Evolutionary conservation across 2,888 invertebrate species (phyloP), one percentile per base, ranked within the genome.

Genomic region (Tipula lateralis): DNA sequence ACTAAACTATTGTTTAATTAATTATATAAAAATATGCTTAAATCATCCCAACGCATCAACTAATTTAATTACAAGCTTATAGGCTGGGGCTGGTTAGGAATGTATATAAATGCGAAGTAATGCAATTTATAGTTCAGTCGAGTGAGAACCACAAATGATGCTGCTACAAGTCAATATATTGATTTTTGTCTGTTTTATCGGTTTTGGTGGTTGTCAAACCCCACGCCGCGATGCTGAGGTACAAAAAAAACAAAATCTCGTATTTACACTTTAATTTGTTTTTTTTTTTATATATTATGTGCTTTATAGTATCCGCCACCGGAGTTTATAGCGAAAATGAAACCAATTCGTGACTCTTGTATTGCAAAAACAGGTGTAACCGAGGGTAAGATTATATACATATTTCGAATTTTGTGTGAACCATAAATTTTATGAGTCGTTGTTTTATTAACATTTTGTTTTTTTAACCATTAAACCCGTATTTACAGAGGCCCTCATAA

Each of bases 281-380:
- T 32, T 82, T 30, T n/a, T 34, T 86, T 86, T n/a, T n/a, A n/a
- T n/a, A n/a, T n/a, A n/a, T n/a, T 83, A 2, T 66, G 66, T 66
- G 9, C 2, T 19, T 66, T 2, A 6, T 83, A 87, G 88, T 87
- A 87, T 87, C 88, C 88, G 84, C 88, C 88, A 13, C 87, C 87
- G 32, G 87, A 87, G 24, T 85, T 88, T 30, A 29, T 88, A n/a
- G 86, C 86, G 84, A 24, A 82, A 84, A 84, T 87, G 32, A 85
- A 85, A 84, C 87, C 88, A 44, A 85, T 87, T 80, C 88, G 87
- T 86, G 87, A 87, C 85, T 84, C 86, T 84, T 88, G 88, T 85
- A 86, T 87, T 16, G 85, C 86, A 84, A 87, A 87, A 86, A 87
- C 88, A 86, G 86, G 87, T 32, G 87, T 86, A 24, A 86, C 87